Conservation (phyloP, 1,140 invertebrate species). For the Psilanteris sp. region DNA sequence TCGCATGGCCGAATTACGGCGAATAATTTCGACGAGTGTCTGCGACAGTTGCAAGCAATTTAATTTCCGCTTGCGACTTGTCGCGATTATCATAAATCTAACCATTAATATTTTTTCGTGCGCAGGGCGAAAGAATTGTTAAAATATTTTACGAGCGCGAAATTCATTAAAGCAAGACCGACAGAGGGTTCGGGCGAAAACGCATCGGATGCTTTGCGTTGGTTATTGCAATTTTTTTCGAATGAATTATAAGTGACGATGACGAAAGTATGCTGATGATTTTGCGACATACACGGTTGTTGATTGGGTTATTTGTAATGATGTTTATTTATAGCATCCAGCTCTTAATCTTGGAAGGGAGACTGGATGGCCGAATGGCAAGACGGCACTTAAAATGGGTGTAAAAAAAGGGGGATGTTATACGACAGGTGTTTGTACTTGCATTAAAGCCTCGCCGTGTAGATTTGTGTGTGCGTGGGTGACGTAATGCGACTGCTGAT, state of each 20-base stretch:
- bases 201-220: too few species aligned
- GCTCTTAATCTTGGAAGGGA: constrained; percentile 36
- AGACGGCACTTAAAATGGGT: constrained; percentile 68
- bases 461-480: constrained; percentile 34
- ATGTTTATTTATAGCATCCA: constrained; percentile 42
- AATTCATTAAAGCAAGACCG: constrained; percentile 41
- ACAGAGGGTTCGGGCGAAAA: too few species aligned
- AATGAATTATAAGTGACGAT: too few species aligned
- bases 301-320: constrained; percentile 34
- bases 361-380: constrained; percentile 57
- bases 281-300: constrained; percentile 36
- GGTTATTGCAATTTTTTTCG: too few species aligned
- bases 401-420: constrained; percentile 69
- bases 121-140: constrained; percentile 15
- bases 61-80: constrained; percentile 67
- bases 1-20: constrained; percentile 17
- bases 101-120: too few species aligned
- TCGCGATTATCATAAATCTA: constrained; percentile 43
- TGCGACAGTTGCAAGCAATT: constrained; percentile 56
- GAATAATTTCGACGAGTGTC: constrained; percentile 24
- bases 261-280: too few species aligned
- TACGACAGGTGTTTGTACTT: constrained; percentile 63
- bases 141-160: constrained; percentile 1
- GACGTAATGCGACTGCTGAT: constrained; percentile 29
- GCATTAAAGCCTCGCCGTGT: constrained; percentile 14